Conservation (phyloP, 2,888 invertebrate species). For the Lymantria monacha region DNA sequence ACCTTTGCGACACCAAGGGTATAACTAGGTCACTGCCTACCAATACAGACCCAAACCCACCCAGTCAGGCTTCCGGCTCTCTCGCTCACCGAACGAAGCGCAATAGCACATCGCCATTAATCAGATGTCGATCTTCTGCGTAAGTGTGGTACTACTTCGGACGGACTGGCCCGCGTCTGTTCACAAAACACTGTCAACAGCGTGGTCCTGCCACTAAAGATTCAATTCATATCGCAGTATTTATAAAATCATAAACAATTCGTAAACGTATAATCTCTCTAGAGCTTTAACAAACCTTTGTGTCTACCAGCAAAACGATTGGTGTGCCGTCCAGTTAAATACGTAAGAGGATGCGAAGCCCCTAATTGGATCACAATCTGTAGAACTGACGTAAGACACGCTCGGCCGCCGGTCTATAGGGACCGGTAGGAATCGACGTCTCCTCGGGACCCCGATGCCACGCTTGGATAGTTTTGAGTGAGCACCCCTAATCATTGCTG, state of each 20-base stretch:
- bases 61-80: too few relatives aligned
- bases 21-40: too few relatives aligned
- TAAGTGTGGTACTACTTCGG: too few relatives aligned
- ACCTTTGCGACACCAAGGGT: too few relatives aligned
- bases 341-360: conserved; percentile 70
- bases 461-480: conserved; percentile 46
- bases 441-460: conserved; percentile 47
- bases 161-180: too few relatives aligned
- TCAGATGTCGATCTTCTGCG: too few relatives aligned
- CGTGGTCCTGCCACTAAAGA: background rate
- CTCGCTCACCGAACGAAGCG: too few relatives aligned
- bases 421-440: conserved; percentile 46
- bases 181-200: too few relatives aligned
- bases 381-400: conserved; percentile 61
- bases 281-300: conserved; percentile 35
- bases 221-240: conserved; percentile 3
- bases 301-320: conserved; percentile 47
- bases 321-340: conserved; percentile 69
- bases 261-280: conserved; percentile 22
- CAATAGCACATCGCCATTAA: too few relatives aligned
- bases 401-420: conserved; percentile 49
- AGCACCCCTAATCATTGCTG: conserved; percentile 34
- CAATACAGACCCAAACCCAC: too few relatives aligned
- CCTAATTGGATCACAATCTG: conserved; percentile 77
- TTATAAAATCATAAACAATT: conserved; percentile 32